Percentiles rank a stretch among this genome's conserved stretches.
Evolutionary conservation across 2,113 vertebrate species (phyloP).

Genomic region (Larimichthys polyactis): DNA sequence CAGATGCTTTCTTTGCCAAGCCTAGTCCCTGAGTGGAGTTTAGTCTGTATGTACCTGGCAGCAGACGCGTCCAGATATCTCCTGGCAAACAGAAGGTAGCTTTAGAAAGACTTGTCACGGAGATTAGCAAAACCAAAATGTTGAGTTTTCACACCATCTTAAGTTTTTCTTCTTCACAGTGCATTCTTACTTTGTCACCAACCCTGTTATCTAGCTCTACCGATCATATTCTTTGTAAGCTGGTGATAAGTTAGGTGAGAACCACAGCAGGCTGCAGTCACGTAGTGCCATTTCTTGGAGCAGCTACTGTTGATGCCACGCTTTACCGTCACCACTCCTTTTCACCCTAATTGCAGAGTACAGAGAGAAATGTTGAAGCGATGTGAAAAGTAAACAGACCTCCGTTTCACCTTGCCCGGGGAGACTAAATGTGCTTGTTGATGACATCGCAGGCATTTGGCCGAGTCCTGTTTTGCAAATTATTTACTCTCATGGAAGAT

Average conservation of each 20-base stretch:
- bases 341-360: neutral
- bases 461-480: neutral
- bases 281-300: neutral
- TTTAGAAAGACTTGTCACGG: neutral
- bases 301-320: neutral
- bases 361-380: neutral
- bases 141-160: neutral
- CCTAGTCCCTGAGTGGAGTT: neutral
- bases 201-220: neutral
- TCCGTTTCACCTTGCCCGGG: neutral
- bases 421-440: conserved; percentile 2
- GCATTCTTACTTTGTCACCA: neutral
- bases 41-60: neutral
- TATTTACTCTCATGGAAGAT: neutral
- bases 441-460: neutral
- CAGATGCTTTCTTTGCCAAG: neutral
- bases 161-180: neutral
- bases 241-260: neutral
- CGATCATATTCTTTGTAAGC: neutral
- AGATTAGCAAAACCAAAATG: neutral
- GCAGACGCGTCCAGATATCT: neutral
- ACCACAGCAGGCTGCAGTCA: neutral
- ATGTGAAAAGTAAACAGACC: conserved; percentile 19
- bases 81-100: neutral
- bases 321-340: neutral